Percentiles rank a stretch among this genome's conserved stretches.
Conservation (phyloP, 2,113 vertebrate genomes). For the Taxidea taxus region DNA sequence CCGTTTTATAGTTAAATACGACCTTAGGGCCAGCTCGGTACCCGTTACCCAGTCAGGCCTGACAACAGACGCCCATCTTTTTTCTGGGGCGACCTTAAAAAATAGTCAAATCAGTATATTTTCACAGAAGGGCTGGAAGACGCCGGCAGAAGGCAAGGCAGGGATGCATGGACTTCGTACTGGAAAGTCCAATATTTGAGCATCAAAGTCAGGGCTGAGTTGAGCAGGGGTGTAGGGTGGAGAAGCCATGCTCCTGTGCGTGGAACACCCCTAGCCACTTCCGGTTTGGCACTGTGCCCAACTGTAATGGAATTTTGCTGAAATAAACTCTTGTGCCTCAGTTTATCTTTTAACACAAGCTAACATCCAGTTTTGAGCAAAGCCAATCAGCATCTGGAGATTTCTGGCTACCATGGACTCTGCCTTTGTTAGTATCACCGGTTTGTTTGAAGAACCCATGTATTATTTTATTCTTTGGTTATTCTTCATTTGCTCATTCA, state of each 20-base stretch:
- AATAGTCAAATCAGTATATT: neutral
- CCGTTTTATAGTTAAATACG: neutral
- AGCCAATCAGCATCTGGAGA: slow-evolving; percentile 86
- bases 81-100: neutral
- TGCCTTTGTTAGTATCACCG: slow-evolving; percentile 84
- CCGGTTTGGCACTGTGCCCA: neutral
- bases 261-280: neutral
- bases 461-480: slow-evolving; percentile 60
- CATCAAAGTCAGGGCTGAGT: neutral
- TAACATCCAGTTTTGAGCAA: slow-evolving; percentile 88
- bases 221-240: fast-evolving
- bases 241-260: neutral
- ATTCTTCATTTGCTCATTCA: slow-evolving; percentile 73
- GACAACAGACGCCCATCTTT: neutral
- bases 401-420: slow-evolving; percentile 90
- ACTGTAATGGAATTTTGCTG: neutral
- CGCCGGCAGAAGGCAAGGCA: slow-evolving; percentile 53
- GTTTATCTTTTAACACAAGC: neutral
- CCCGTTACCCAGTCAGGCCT: neutral
- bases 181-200: neutral
- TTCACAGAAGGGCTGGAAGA: slow-evolving; percentile 37
- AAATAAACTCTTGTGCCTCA: slow-evolving; percentile 18
- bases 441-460: slow-evolving; percentile 81
- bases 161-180: neutral
- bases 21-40: neutral